Evolutionary conservation across 1,140 invertebrate species (phyloP).

Genomic region (Drosophila malerkotliana): DNA sequence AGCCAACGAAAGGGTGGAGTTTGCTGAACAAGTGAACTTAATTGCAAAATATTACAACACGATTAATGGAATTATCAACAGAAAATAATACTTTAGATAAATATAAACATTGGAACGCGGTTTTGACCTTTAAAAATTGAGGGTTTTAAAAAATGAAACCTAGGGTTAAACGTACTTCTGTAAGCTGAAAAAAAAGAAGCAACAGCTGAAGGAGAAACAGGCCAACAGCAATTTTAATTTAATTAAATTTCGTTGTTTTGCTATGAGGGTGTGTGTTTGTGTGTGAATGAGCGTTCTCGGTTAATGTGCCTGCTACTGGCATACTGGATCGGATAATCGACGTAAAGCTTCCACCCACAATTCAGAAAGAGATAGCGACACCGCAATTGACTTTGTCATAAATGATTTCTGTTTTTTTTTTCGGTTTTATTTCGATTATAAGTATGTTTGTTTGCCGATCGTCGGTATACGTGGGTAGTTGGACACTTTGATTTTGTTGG

Average conservation of each 20-base stretch:
- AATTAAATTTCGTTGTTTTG: slow-evolving; percentile 49
- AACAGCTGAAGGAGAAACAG: slow-evolving; percentile 22
- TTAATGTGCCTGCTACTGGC: slow-evolving; percentile 24
- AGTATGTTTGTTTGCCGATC: slow-evolving; percentile 25
- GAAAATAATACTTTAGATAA: slow-evolving; percentile 30
- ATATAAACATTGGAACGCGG: slow-evolving; percentile 9
- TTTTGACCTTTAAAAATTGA: neutral
- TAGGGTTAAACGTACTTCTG: slow-evolving; percentile 48
- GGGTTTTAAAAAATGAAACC: slow-evolving; percentile 18
- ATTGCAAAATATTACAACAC: slow-evolving; percentile 7
- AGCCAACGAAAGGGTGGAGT: slow-evolving; percentile 43
- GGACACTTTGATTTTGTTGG: slow-evolving; percentile 20
- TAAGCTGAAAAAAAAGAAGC: slow-evolving; percentile 5
- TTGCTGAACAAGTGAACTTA: slow-evolving; percentile 27
- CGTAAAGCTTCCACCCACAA: slow-evolving; percentile 44
- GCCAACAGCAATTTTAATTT: slow-evolving; percentile 54
- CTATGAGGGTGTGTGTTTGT: slow-evolving; percentile 1
- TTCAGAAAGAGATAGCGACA: slow-evolving; percentile 16
- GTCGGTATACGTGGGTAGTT: slow-evolving; percentile 16
- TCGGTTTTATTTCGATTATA: slow-evolving; percentile 11
- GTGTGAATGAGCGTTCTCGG: slow-evolving; percentile 5
- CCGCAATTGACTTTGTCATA: slow-evolving; percentile 55
- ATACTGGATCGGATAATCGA: slow-evolving; percentile 29
- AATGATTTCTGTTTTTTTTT: slow-evolving; percentile 38
- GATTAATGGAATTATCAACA: neutral